phyloP scores from a whole-genome alignment of 2,888 invertebrate species.

The Dynastes grantii region DNA sequence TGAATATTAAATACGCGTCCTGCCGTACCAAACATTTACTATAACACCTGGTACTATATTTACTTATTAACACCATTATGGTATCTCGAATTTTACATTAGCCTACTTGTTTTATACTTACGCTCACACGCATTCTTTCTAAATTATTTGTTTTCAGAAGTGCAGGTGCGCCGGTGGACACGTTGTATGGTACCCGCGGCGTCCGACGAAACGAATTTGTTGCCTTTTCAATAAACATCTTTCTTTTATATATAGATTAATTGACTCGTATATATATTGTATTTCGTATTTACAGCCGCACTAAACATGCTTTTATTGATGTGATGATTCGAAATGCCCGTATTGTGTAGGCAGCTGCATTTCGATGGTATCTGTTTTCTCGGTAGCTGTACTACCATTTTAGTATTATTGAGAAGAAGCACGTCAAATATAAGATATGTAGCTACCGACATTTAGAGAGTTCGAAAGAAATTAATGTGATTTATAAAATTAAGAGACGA shows the following conservation, averaged over 20 bases:
- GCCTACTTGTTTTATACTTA: slow-evolving; percentile 42
- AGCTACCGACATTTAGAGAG: too few species aligned
- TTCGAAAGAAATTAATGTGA: too few species aligned
- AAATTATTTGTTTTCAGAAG: slow-evolving; percentile 41
- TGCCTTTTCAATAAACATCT: slow-evolving; percentile 17
- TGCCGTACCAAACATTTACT: slow-evolving; percentile 11
- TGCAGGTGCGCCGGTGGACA: slow-evolving; percentile 15
- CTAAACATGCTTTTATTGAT: neutral
- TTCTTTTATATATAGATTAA: slow-evolving; percentile 32
- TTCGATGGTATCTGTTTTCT: slow-evolving; percentile 3
- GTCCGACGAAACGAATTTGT: slow-evolving; percentile 16
- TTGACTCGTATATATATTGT: slow-evolving; percentile 6
- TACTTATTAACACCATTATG: slow-evolving; percentile 47
- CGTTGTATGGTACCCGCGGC: slow-evolving; percentile 2
- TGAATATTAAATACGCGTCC: slow-evolving; percentile 35
- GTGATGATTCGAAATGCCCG: slow-evolving; percentile 6
- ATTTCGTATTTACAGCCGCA: slow-evolving; percentile 2
- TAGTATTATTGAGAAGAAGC: too few species aligned
- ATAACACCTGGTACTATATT: slow-evolving; percentile 46
- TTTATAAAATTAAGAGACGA: too few species aligned
- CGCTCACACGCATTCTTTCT: slow-evolving; percentile 31
- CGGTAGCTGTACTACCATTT: neutral
- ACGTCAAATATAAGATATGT: too few species aligned
- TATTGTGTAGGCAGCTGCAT: slow-evolving; percentile 2
- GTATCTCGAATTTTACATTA: slow-evolving; percentile 45